Percentiles rank a stretch among this genome's conserved stretches.
phyloP scores from a whole-genome alignment of 2,797 vertebrate genomes.

The Luscinia luscinia region DNA sequence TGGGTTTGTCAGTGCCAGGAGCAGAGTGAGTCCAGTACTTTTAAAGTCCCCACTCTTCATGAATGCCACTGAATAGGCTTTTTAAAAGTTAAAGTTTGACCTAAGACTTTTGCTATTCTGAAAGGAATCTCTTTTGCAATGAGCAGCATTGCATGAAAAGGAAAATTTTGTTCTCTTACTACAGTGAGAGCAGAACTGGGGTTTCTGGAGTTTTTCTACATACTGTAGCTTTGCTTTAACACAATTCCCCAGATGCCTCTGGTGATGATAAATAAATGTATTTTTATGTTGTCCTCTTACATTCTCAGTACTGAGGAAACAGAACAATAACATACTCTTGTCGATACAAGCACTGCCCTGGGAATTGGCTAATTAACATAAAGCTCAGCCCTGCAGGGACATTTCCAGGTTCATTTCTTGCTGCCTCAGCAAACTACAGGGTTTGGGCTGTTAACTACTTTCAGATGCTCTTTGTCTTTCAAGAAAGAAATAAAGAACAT shows the following conservation, averaged over 20 bases:
- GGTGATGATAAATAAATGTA: conserved; percentile 39
- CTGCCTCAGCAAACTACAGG: conserved; percentile 69
- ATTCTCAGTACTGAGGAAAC: conserved; percentile 30
- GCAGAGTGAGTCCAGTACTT: background rate
- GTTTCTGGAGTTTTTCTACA: background rate
- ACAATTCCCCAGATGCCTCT: background rate
- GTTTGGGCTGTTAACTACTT: conserved; percentile 67
- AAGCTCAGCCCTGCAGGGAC: conserved; percentile 63
- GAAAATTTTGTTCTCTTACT: background rate
- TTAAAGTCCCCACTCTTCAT: background rate
- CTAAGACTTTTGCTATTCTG: background rate
- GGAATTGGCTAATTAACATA: conserved; percentile 69
- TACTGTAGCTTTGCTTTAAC: background rate
- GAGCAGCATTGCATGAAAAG: background rate
- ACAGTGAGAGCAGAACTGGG: background rate
- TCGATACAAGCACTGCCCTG: conserved; percentile 61
- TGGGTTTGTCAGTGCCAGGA: background rate
- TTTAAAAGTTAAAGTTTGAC: conserved; percentile 12
- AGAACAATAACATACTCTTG: conserved; percentile 53
- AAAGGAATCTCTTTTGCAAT: background rate
- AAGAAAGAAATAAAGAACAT: conserved; percentile 66
- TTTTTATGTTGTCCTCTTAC: conserved; percentile 26
- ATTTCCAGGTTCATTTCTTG: conserved; percentile 70
- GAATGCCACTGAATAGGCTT: background rate
- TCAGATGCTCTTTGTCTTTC: conserved; percentile 72